Percentiles rank a stretch among this genome's conserved stretches.
Evolutionary conservation across 2,888 invertebrate species (phyloP).

Genomic region (Steinernema scapterisci): DNA sequence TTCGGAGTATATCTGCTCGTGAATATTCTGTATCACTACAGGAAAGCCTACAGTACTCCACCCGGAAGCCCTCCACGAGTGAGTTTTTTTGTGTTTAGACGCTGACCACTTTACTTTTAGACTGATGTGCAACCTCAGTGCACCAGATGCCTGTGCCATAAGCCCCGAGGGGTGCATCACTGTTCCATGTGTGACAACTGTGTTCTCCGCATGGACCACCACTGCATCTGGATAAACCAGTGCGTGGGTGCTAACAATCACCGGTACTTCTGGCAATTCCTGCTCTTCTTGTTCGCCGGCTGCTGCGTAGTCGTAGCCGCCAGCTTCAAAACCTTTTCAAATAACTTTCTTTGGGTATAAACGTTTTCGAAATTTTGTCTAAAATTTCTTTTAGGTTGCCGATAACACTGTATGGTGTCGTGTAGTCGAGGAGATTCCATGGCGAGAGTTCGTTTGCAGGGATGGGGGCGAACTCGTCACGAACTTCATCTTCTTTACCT

Average conservation of each 20-base stretch:
- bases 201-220: slow-evolving; percentile 49
- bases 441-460: slow-evolving; percentile 39
- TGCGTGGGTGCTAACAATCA: slow-evolving; percentile 50
- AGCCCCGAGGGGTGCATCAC: slow-evolving; percentile 45
- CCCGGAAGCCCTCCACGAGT: slow-evolving; percentile 45
- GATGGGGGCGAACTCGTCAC: slow-evolving; percentile 38
- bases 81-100: background rate
- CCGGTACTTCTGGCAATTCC: slow-evolving; percentile 46
- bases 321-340: slow-evolving; percentile 36
- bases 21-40: slow-evolving; percentile 44
- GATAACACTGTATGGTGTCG: slow-evolving; percentile 22
- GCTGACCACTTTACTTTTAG: slow-evolving; percentile 36
- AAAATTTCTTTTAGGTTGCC: background rate
- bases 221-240: slow-evolving; percentile 50
- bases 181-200: slow-evolving; percentile 46
- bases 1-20: slow-evolving; percentile 43
- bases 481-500: slow-evolving; percentile 44
- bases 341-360: slow-evolving; percentile 18
- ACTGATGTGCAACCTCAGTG: slow-evolving; percentile 39
- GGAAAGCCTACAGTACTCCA: slow-evolving; percentile 41
- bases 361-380: too few relatives aligned
- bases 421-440: slow-evolving; percentile 36
- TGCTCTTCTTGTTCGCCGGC: slow-evolving; percentile 44
- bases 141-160: slow-evolving; percentile 43
- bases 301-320: slow-evolving; percentile 40